Conservation (phyloP, 2,888 invertebrate genomes). For the Acronicta alni region DNA sequence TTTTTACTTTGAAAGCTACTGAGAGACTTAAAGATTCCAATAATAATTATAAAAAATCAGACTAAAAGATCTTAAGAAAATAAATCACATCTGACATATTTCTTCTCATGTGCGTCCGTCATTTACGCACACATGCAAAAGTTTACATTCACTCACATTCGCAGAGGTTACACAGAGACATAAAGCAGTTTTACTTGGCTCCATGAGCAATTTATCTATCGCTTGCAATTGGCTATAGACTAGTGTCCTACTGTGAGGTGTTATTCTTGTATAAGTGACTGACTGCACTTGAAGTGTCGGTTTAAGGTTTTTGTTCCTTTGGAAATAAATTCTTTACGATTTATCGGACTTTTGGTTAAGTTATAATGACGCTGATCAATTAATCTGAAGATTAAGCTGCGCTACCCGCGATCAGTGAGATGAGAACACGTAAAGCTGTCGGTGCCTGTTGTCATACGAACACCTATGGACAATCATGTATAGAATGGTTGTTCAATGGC, state of each 20-base stretch:
- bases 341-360: no score
- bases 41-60: not conserved
- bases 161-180: constrained; percentile 7
- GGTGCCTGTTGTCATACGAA: no score
- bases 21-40: no score
- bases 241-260: constrained; percentile 27
- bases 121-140: constrained; percentile 17
- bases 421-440: no score
- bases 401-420: no score
- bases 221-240: constrained; percentile 30
- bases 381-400: no score
- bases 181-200: constrained; percentile 29
- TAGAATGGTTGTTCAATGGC: no score
- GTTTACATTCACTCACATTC: constrained; percentile 12
- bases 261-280: constrained; percentile 24
- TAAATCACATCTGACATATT: constrained; percentile 6
- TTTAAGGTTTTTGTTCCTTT: constrained; percentile 4
- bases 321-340: not conserved
- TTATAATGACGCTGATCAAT: no score
- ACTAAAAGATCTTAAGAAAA: constrained; percentile 19
- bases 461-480: no score
- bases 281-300: constrained; percentile 5
- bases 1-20: no score
- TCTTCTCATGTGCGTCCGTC: constrained; percentile 26
- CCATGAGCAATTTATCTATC: constrained; percentile 44